Evolutionary conservation across 2,113 vertebrate genomes (phyloP).

Genomic region (Austrofundulus limnaeus): DNA sequence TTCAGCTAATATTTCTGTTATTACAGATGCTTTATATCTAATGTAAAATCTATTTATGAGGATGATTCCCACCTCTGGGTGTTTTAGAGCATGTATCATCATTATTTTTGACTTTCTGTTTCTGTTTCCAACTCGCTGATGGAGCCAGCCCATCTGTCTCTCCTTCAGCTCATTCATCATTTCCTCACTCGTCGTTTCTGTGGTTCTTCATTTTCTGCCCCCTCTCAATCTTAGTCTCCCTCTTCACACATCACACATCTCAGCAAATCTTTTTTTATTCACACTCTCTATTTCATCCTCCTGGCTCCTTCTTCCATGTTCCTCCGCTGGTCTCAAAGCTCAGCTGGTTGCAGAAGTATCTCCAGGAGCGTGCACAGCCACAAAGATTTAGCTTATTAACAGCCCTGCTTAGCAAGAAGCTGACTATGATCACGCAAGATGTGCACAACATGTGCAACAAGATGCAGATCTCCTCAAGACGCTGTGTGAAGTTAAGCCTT

Average conservation of each 20-base stretch:
- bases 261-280: conserved; percentile 4
- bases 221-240: conserved; percentile 59
- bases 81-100: conserved; percentile 10
- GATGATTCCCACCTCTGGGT: conserved; percentile 44
- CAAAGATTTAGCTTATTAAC: background rate
- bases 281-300: conserved; percentile 34
- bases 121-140: conserved; percentile 40
- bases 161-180: conserved; percentile 64
- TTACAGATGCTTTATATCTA: conserved; percentile 53
- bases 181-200: conserved; percentile 61
- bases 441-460: background rate
- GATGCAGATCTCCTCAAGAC: background rate
- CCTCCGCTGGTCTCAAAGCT: conserved; percentile 31
- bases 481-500: background rate
- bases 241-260: conserved; percentile 38
- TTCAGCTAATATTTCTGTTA: conserved; percentile 50
- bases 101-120: conserved; percentile 36
- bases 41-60: conserved; percentile 53
- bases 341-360: conserved; percentile 13
- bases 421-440: background rate
- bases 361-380: conserved; percentile 1
- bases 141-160: conserved; percentile 55
- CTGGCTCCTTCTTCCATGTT: conserved; percentile 43
- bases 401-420: background rate
- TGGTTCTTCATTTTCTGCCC: conserved; percentile 59